Evolutionary conservation across 2,888 invertebrate genomes (phyloP).

Genomic region (Herminia tarsipennalis): DNA sequence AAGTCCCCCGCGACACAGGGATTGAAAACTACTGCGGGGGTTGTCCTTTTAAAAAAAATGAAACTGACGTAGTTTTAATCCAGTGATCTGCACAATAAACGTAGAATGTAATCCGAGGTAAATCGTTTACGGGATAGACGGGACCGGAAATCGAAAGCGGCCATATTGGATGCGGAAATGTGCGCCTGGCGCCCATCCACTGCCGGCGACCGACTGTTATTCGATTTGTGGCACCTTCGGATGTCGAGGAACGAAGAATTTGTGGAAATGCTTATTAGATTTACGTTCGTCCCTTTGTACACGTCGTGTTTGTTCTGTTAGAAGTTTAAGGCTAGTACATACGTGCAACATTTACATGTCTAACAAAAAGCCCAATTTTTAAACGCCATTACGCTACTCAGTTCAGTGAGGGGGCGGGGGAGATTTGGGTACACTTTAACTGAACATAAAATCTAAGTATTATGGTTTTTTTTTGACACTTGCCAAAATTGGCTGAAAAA

Average conservation of each 20-base stretch:
- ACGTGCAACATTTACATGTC: no score
- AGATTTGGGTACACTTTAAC: no score
- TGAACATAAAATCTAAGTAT: no score
- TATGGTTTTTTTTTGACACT: no score
- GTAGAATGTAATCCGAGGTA: conserved; percentile 72
- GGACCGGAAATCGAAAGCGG: conserved; percentile 80
- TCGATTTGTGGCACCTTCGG: conserved; percentile 46
- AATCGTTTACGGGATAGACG: conserved; percentile 72
- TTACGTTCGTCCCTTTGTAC: conserved; percentile 14
- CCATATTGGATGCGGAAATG: conserved; percentile 83
- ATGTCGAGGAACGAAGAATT: conserved; percentile 26
- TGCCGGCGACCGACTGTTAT: conserved; percentile 32
- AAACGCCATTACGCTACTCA: no score
- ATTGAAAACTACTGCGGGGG: no score
- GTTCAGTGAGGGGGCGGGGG: no score
- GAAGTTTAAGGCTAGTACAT: no score
- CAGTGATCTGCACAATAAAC: conserved; percentile 59
- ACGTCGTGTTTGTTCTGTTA: no score
- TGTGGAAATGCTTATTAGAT: conserved; percentile 34
- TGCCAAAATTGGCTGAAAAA: no score
- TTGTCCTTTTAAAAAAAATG: conserved; percentile 31
- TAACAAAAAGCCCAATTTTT: no score
- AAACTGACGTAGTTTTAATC: conserved; percentile 41
- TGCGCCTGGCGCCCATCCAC: conserved; percentile 47
- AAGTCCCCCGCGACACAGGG: no score